Conservation (phyloP, 1,140 invertebrate genomes). For the Kradibia gibbosae region DNA sequence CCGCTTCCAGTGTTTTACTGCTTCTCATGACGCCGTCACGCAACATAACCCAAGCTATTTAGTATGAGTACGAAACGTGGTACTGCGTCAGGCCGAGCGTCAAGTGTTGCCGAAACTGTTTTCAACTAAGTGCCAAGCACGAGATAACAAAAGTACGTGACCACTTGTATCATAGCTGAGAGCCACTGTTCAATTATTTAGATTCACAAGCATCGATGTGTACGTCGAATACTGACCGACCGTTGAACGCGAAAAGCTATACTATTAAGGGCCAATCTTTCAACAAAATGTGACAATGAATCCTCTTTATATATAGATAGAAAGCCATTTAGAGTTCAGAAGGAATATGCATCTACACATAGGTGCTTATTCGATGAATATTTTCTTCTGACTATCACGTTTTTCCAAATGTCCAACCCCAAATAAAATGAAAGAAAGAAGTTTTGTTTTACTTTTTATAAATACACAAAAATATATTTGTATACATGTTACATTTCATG, state of each 20-base stretch:
- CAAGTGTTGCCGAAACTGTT: not conserved
- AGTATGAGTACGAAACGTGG: not conserved
- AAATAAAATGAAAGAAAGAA: not conserved
- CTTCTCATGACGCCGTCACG: not conserved
- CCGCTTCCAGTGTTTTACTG: not conserved
- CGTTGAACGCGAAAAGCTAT: not conserved
- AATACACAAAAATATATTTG: no score
- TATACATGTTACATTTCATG: no score
- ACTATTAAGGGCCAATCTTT: not conserved
- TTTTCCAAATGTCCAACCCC: not conserved
- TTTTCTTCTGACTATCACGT: not conserved
- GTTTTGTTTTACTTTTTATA: not conserved
- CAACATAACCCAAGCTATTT: slow-evolving; percentile 24
- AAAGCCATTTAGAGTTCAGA: not conserved
- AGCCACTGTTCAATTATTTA: slow-evolving; percentile 41
- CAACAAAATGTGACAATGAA: not conserved
- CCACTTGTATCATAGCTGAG: slow-evolving; percentile 12
- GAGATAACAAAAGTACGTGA: not conserved
- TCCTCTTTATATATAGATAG: not conserved
- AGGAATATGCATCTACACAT: not conserved
- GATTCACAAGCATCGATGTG: slow-evolving; percentile 12
- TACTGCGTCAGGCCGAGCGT: not conserved
- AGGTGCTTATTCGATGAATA: not conserved
- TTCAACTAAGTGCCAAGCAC: not conserved
- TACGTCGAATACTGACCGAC: not conserved